Base-by-base conservation (phyloP, 2,113 vertebrate species). In the Atherinomorus stipes region DNA sequence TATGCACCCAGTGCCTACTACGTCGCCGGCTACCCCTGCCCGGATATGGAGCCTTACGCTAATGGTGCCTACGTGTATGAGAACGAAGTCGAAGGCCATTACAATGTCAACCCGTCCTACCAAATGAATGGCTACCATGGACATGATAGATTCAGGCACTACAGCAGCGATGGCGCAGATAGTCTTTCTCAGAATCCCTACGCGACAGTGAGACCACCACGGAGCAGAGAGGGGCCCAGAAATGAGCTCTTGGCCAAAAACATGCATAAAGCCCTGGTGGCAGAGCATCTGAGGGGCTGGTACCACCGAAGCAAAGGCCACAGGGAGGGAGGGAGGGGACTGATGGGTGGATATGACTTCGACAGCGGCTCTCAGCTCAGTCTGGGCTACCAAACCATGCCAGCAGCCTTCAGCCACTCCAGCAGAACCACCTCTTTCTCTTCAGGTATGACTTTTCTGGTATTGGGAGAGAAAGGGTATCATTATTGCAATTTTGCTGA, bases 201-300 rank as follows among this genome's bases (percentile, higher is more conserved):
- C 0, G 97, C 96, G 2, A 99, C 97, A 0, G 89, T 98, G 22
- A 91, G 98, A 74, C 95, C 96, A 44, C 96, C 96, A 0, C 90
- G 96, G 68, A 96, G 88, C 91, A 90, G 95, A 2, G 91, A 95
- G 0, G 92, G 91, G 1, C 96, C 96, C 75, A 92, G 94, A 0
- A 91, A 88, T 19, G 96, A 98, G 85, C 95, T 96, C 49, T 89
- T 99, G 86, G 95, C 95, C 76, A 98, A 97, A 93, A 98, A 95
- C 93, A 96, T 99, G 93, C 96, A 99, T 70, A 99, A 98, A 86
- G 97, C 97, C 71, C 90, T 98, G 90, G 97, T 99, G 52, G 96
- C 96, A 0, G 97, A 99, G 86, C 97, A 99, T 58, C 94, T 99
- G 56, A 95, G 95, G 10, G 97, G 96, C 76, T 99, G 98, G 98